Base-by-base conservation (phyloP, 2,797 vertebrate genomes). In the Adrianichthys oophorus region DNA sequence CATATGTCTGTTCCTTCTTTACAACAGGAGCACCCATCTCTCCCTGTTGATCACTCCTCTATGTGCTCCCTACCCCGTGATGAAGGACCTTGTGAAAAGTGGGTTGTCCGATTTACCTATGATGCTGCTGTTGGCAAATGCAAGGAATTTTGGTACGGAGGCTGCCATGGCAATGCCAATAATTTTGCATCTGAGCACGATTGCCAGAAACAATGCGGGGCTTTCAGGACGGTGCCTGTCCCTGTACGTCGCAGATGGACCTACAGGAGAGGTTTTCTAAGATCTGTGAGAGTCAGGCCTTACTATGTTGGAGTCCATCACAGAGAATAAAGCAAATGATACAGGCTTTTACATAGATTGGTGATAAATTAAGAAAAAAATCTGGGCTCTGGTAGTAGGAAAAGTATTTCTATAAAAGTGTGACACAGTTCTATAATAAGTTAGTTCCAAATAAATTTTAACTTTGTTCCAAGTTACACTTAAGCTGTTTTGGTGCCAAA, bases 61-160 rank as follows among this genome's bases (percentile, higher is more conserved):
- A 41, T 40, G 6, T 98, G 97, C 78, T 80, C 91, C 68, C 78
- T 97, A 77, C 91, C 93, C 56, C 93, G 86, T 0, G 94, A 94
- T 17, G 90, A 91, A 0, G 97, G 97, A 4, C 79, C 94, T 37
- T 98, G 97, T 32, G 16, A 83, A 0, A 91, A 91, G 49, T 98
- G 95, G 95, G 90, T 74, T 0, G 87, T 92, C 43, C 93, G 88
- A 21, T 96, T 92, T 90, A 94, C 92, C 86, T 98, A 93, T 14
- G 74, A 98, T 45, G 23, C 82, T 1, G 80, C 75, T 0, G 81
- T 85, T 21, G 79, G 88, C 46, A 93, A 66, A 70, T 99, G 96
- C 59, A 94, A 92, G 24, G 92, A 93, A 8, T 98, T 98, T 83
- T 98, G 96, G 97, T 98, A 91, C 0, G 95, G 97, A 0, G 90